phyloP scores from a whole-genome alignment of 2,113 vertebrate species.

The Ramphastos sulfuratus region DNA sequence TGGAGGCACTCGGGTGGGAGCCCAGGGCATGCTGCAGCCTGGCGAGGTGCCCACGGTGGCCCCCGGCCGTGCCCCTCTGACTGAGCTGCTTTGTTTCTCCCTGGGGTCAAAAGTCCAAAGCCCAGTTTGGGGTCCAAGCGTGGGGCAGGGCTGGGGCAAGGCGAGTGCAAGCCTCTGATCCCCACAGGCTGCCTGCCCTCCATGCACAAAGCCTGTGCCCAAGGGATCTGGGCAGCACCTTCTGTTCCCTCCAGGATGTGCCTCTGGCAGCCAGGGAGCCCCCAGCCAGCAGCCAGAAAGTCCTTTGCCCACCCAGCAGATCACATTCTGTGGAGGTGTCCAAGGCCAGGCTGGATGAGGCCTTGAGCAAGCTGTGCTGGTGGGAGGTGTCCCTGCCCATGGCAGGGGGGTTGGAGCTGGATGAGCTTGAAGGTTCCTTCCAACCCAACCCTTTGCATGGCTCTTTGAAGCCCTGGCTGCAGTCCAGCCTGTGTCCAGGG shows the following conservation, averaged over 20 bases:
- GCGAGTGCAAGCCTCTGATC: fast-evolving
- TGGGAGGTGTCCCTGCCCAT: no score
- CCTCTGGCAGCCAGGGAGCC: fast-evolving
- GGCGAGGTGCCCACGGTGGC: fast-evolving
- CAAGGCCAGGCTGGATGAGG: no score
- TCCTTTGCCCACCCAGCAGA: neutral
- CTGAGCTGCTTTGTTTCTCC: neutral
- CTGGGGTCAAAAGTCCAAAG: neutral
- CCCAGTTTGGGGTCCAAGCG: neutral
- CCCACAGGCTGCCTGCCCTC: neutral
- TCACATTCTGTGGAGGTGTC: no score
- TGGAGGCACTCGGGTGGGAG: neutral
- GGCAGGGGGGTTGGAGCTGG: no score
- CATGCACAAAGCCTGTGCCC: fast-evolving
- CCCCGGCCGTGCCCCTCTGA: neutral
- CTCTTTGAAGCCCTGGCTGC: no score
- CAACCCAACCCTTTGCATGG: no score
- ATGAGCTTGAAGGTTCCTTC: no score
- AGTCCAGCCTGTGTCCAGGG: no score
- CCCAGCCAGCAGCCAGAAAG: neutral
- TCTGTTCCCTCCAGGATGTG: neutral
- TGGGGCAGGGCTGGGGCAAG: neutral
- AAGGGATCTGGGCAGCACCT: neutral
- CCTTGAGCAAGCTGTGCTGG: no score
- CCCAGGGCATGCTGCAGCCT: neutral